Percentiles rank a stretch among this genome's conserved stretches.
Evolutionary conservation across 2,888 invertebrate genomes (phyloP).

Genomic region (Drosophila bunnanda): DNA sequence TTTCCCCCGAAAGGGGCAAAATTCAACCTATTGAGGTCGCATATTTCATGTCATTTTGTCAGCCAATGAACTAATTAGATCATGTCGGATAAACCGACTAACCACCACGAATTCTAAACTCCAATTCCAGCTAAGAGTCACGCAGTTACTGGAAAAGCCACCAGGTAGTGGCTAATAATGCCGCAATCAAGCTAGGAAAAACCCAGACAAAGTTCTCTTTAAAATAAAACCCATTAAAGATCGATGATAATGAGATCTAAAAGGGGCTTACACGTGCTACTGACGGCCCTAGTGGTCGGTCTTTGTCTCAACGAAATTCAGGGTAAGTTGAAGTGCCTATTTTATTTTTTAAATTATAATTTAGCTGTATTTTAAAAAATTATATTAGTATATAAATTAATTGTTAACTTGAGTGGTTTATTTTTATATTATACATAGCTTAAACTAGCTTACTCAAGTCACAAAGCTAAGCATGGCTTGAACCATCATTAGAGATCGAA

Average conservation of each 20-base stretch:
- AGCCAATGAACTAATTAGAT: slow-evolving; percentile 65
- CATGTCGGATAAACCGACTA: slow-evolving; percentile 49
- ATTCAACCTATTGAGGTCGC: slow-evolving; percentile 70
- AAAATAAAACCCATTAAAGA: slow-evolving; percentile 13
- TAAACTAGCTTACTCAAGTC: too few species aligned
- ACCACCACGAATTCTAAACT: slow-evolving; percentile 32
- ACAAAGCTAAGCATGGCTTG: too few species aligned
- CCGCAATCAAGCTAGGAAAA: slow-evolving; percentile 35
- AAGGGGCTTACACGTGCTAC: slow-evolving; percentile 53
- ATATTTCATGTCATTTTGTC: slow-evolving; percentile 49
- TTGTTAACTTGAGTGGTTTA: too few species aligned
- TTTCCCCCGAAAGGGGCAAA: slow-evolving; percentile 48
- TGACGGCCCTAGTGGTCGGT: slow-evolving; percentile 60
- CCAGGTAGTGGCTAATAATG: slow-evolving; percentile 54
- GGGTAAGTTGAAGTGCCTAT: slow-evolving; percentile 60
- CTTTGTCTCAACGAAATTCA: slow-evolving; percentile 65
- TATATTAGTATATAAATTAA: too few species aligned
- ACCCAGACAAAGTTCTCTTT: slow-evolving; percentile 1
- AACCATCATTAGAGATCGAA: too few species aligned
- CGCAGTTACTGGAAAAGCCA: slow-evolving; percentile 17
- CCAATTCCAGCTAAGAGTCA: slow-evolving; percentile 30
- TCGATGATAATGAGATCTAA: slow-evolving; percentile 51
- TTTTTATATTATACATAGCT: too few species aligned
- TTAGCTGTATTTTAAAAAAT: neutral
- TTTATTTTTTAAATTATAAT: neutral